Evolutionary conservation across 2,888 invertebrate species (phyloP), one percentile per base, ranked within the genome.

Genomic region (Drosophila maculinotata): DNA sequence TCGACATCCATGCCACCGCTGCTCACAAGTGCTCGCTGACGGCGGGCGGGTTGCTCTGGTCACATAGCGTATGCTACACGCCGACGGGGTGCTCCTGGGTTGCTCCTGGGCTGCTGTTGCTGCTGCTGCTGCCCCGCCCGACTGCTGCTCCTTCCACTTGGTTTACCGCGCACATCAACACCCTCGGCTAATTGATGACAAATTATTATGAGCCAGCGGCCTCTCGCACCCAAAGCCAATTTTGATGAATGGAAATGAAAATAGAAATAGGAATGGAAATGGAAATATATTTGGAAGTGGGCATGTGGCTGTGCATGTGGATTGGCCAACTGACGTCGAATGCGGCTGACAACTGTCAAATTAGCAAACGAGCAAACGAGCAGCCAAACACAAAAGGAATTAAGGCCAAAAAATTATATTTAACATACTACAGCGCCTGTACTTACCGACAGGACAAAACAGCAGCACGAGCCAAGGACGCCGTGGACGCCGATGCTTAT

Each of bases 181-280:
- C 85, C 87, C 85, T 87, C 79, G 36, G 86, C 85, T 86, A 87
- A 86, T 86, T 87, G 85, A 87, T 86, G 87, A 86, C 85, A 86
- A 86, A 86, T 86, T 84, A 86, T 84, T 86, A 85, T 83, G 77
- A 85, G 85, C 81, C 73, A 41, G 63, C 67, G 38, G 58, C 59
- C 69, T 54, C 65, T 65, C 77, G 78, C 84, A 85, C 85, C 81
- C 81, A 81, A 77, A 85, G 85, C 85, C 85, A 85, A 81, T 85
- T 85, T 82, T 85, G 82, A 81, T 81, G 85, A 82, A 81, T 81
- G 69, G 68, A 69, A 77, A 69, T 64, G 39, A 36, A 45, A 69
- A 66, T 73, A 15, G 39, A 31, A 56, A 49, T 47, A 8, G 12
- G 23, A 49, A 42, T n/a, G 1, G 36, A 28, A 42, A 31, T 33